Conservation (phyloP, 2,888 invertebrate species). For the Aromia moschata region DNA sequence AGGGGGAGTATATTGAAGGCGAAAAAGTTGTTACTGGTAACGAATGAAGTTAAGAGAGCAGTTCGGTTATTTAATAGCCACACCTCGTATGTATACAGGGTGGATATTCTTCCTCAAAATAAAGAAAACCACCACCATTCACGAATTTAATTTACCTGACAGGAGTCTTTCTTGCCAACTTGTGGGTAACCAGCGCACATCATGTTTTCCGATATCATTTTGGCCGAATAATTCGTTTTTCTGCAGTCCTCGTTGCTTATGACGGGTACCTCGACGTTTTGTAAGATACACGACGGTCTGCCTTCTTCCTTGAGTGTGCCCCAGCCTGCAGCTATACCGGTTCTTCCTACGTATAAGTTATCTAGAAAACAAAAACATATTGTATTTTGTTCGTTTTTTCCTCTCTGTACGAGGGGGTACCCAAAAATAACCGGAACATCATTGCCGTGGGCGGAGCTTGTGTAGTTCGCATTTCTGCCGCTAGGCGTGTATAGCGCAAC, state of each 20-base stretch:
- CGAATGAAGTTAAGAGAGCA: too few species aligned
- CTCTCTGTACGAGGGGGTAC: too few species aligned
- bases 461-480: too few species aligned
- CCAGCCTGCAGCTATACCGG: constrained; percentile 86
- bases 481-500: too few species aligned
- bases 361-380: constrained; percentile 59
- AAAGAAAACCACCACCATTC: neutral
- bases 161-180: constrained; percentile 79
- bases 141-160: constrained; percentile 72
- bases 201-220: constrained; percentile 91
- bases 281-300: constrained; percentile 82
- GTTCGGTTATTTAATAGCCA: too few species aligned
- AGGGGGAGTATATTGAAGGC: too few species aligned
- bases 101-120: too few species aligned
- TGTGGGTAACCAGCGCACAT: constrained; percentile 83
- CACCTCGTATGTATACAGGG: too few species aligned
- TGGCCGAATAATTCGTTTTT: constrained; percentile 80
- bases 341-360: constrained; percentile 75
- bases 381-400: neutral
- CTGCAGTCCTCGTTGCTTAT: constrained; percentile 77
- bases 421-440: too few species aligned
- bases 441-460: too few species aligned
- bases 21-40: too few species aligned
- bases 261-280: constrained; percentile 84
- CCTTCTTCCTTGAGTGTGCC: constrained; percentile 88